These are phyloP conservation scores for Cebidichthys violaceus DNA, from an alignment of 2,113 vertebrate species.

Conservation along the genomic window DNA sequence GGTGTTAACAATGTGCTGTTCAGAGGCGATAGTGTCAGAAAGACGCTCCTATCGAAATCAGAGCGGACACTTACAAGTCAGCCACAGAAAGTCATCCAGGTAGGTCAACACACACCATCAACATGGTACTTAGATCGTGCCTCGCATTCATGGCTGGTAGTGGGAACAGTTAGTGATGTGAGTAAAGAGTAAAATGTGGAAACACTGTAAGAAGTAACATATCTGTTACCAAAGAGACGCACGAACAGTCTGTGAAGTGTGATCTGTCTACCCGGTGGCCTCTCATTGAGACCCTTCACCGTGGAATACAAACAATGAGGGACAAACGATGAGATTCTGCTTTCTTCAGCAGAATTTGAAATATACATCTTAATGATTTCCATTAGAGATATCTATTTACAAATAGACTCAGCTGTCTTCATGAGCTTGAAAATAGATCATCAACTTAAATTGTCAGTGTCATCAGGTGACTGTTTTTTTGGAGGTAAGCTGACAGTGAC, in stretches of 20 bases:
- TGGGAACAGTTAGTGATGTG: not conserved
- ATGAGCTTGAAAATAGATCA: not conserved
- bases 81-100: conserved; percentile 67
- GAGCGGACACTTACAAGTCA: conserved; percentile 27
- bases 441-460: not conserved
- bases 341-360: not conserved
- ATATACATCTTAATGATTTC: not conserved
- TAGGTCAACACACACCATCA: conserved; percentile 23
- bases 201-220: no score
- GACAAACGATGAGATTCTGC: not conserved
- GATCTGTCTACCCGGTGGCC: not conserved
- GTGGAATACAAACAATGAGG: not conserved
- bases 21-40: conserved; percentile 16
- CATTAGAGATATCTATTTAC: not conserved
- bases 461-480: not conserved
- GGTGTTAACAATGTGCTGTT: conserved; percentile 11
- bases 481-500: not conserved
- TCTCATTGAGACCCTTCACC: not conserved
- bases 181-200: not conserved
- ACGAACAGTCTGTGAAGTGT: not conserved
- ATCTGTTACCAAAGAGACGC: no score
- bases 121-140: not conserved
- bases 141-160: not conserved
- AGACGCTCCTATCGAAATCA: conserved; percentile 22
- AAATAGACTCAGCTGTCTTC: not conserved